A percentile compares a stretch with the other conserved stretches of the same genome.
Evolutionary conservation across 1,140 invertebrate species (phyloP).

Genomic region (Hydropsyche tenuis): DNA sequence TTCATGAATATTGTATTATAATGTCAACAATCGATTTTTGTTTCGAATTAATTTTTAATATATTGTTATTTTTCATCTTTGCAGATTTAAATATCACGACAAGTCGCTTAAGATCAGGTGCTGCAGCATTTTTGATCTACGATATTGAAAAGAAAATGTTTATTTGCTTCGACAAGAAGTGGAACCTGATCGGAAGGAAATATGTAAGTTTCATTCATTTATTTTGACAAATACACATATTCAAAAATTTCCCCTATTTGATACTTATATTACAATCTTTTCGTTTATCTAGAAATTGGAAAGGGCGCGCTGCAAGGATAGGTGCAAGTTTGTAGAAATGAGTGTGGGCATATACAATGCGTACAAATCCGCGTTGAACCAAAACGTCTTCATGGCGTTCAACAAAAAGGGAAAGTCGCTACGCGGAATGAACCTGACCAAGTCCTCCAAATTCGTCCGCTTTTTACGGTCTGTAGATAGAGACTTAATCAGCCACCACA

Average conservation of each 20-base stretch:
- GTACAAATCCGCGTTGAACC: background rate
- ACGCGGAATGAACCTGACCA: slow-evolving; percentile 57
- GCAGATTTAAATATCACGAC: no score
- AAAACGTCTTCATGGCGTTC: background rate
- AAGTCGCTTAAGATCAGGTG: no score
- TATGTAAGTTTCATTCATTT: slow-evolving; percentile 55
- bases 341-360: background rate
- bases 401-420: slow-evolving; percentile 44
- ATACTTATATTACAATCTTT: background rate
- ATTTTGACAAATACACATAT: background rate
- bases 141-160: no score
- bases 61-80: no score
- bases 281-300: background rate
- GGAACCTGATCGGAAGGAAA: slow-evolving; percentile 63
- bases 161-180: slow-evolving; percentile 43
- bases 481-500: slow-evolving; percentile 63
- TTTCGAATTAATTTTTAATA: no score
- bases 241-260: background rate
- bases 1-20: no score
- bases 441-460: slow-evolving; percentile 65
- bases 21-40: no score
- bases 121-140: no score
- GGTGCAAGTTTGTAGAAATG: background rate
- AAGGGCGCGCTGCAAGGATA: background rate
- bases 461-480: no score